A percentile compares a stretch with the other conserved stretches of the same genome.
These are phyloP conservation scores for Pampusana beccarii DNA, from an alignment of 2,113 vertebrate genomes.

Conservation along the genomic window DNA sequence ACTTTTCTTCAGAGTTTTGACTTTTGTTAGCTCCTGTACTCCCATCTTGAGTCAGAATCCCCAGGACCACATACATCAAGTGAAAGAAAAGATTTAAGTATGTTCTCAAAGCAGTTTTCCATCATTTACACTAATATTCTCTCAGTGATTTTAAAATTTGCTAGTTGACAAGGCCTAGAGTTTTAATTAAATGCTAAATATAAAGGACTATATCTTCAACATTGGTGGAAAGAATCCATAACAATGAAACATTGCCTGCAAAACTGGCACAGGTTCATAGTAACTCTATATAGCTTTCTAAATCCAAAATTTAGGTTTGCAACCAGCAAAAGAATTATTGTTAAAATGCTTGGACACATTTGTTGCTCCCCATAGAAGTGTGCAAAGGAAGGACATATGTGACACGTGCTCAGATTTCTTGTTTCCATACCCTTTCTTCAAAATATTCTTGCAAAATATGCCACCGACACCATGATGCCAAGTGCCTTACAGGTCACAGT, in stretches of 20 bases:
- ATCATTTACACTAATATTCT: neutral
- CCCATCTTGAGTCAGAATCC: neutral
- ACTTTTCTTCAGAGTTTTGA: neutral
- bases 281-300: conserved; percentile 12
- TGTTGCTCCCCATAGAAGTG: neutral
- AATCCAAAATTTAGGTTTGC: conserved; percentile 26
- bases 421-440: conserved; percentile 48
- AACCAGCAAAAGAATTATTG: conserved; percentile 59
- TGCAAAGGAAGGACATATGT: conserved; percentile 25
- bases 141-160: neutral
- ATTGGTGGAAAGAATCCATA: conserved; percentile 21
- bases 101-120: neutral
- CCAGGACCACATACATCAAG: neutral
- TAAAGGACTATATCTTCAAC: neutral
- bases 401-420: conserved; percentile 9
- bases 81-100: neutral
- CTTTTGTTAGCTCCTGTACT: neutral
- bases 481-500: conserved; percentile 43
- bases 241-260: neutral
- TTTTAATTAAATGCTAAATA: neutral
- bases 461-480: conserved; percentile 33
- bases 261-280: neutral
- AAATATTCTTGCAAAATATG: conserved; percentile 38
- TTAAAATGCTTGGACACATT: conserved; percentile 39
- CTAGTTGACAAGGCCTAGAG: neutral